Evolutionary conservation across 2,113 vertebrate genomes (phyloP).

Genomic region (Ictidomys tridecemlineatus): DNA sequence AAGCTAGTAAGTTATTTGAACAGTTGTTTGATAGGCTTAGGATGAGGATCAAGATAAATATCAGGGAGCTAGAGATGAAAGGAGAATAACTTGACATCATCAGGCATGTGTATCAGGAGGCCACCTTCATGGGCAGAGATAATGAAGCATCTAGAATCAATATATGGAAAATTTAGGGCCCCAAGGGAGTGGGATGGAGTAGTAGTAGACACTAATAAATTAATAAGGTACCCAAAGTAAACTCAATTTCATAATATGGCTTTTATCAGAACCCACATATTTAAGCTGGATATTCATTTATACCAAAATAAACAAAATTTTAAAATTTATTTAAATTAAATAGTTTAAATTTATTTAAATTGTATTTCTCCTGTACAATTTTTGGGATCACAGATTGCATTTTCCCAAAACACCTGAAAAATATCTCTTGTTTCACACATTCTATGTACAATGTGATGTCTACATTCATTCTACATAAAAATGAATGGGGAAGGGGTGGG

Average conservation of each 20-base stretch:
- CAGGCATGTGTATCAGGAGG: neutral
- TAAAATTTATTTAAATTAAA: neutral
- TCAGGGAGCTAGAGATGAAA: neutral
- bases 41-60: neutral
- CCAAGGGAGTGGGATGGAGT: neutral
- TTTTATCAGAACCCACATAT: neutral
- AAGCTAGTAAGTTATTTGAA: neutral
- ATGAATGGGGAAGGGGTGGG: no score
- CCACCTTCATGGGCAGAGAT: neutral
- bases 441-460: neutral
- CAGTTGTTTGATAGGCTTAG: neutral
- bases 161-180: neutral
- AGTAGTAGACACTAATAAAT: neutral
- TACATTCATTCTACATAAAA: neutral
- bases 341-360: no score
- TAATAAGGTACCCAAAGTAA: neutral
- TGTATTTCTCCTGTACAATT: neutral
- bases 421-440: neutral
- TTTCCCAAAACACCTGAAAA: neutral
- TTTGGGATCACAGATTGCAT: neutral
- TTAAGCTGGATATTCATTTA: constrained; percentile 16
- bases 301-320: neutral
- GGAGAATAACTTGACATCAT: neutral
- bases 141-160: neutral
- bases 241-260: neutral